Conservation (phyloP, 2,113 vertebrate species). For the Apistogramma diplotaenia region DNA sequence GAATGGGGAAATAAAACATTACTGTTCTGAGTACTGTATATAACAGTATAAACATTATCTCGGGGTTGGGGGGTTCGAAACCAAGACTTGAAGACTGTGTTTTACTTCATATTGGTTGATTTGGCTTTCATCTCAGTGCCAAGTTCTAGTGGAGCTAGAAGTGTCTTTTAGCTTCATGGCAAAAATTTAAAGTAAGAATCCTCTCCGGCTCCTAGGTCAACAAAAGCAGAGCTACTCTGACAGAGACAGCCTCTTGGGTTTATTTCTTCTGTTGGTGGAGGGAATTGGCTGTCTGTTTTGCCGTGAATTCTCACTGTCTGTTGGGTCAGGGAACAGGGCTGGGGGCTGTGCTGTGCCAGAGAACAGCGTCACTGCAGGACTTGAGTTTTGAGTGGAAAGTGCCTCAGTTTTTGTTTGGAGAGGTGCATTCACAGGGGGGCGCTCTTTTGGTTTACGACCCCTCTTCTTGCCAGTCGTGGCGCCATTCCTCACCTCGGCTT, state of each 20-base stretch:
- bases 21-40: constrained; percentile 44
- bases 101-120: constrained; percentile 47
- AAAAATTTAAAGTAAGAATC: constrained; percentile 45
- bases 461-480: constrained; percentile 84
- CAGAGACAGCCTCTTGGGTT: constrained; percentile 66
- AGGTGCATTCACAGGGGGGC: constrained; percentile 54
- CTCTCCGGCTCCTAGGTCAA: constrained; percentile 43
- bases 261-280: constrained; percentile 63
- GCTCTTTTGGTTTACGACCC: constrained; percentile 92
- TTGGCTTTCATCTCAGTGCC: constrained; percentile 51
- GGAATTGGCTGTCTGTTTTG: constrained; percentile 63
- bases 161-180: constrained; percentile 47
- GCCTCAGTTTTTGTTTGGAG: constrained; percentile 67
- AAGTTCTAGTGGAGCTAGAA: constrained; percentile 50
- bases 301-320: constrained; percentile 50
- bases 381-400: constrained; percentile 47
- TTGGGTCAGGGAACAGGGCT: constrained; percentile 33
- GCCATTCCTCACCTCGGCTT: constrained; percentile 78
- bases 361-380: constrained; percentile 20
- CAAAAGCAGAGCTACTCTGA: constrained; percentile 67
- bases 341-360: constrained; percentile 45
- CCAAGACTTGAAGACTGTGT: constrained; percentile 51
- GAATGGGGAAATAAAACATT: constrained; percentile 62
- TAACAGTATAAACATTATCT: constrained; percentile 61
- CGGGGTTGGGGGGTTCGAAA: constrained; percentile 54